Evolutionary conservation across 35 echinoderm and acorn worm genomes (phyloP), one percentile per base, ranked within the genome.

Genomic region (Apostichopus parvimensis): DNA sequence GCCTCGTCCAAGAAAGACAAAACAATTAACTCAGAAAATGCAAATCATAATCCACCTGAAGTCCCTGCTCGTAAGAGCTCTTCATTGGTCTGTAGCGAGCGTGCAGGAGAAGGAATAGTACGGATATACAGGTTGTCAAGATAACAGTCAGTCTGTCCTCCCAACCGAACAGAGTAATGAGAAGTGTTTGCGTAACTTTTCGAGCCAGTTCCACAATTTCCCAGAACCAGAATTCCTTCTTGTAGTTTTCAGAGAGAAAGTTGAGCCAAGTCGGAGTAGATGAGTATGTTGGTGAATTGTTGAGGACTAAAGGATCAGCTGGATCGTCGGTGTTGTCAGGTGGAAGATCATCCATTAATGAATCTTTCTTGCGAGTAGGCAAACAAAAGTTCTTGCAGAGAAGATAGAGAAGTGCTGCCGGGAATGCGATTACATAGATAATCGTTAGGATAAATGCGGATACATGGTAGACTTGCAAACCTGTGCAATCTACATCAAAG

Each of bases 211-310:
- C 92, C 7, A 93, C n/a, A n/a, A 89, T 89, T 26, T 89, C 86
- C 92, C 92, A 93, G 86, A 62, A 93, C 85, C 85, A 93, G 61
- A 59, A 93, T 56, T 93, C 18, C 4, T 21, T 22, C 58, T 93
- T 93, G 57, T 93, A 93, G 52, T 89, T 93, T 78, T 89, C 92
- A 79, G 56, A 70, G 8, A 93, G 85, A 53, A 93, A 93, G 15
- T 17, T 77, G 4, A 91, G 11, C 53, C 77, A 91, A 1, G 22
- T 26, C 5, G 73, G 89, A 59, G 20, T 9, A 8, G 28, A 34
- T 34, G 28, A 2, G 28, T 34, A 34, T 34, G 28, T 34, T 34
- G 28, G 28, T 34, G 28, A 34, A 2, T 34, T 34, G 28, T 1
- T 34, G 28, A 34, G 28, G 2, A 2, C 28, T 34, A 2, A 34